Base-by-base conservation (phyloP, 2,888 invertebrate species). In the Melinaea menophilus region DNA sequence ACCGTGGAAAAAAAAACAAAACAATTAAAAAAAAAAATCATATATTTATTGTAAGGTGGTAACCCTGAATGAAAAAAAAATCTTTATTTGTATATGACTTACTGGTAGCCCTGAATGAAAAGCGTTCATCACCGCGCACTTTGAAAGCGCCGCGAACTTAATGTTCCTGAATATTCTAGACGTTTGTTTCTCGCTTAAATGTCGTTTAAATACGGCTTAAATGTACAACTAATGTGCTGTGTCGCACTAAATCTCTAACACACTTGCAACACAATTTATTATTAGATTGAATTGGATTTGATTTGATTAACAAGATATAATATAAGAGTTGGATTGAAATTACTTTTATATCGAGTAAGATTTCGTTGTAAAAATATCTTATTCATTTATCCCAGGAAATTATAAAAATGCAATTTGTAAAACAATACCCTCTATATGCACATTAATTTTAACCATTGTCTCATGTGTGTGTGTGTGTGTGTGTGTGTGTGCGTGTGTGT, bases 131-230 rank as follows among this genome's bases (percentile, higher is more conserved):
- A 61, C 63, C 58, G 62, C 60, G 58, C 63, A 64, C 76, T 79
- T 79, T 79, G 76, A 79, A 61, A 65, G 46, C 45, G 69, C 80
- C 80, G 79, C 71, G 58, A 68, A 72, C 70, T 74, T 65, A 74
- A 71, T 65, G 68, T 64, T 64, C 45, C 55, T 34, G 48, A 62
- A 54, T 60, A 46, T 57, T 47, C 58, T 60, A 61, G 61, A 64
- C 64, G 66, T 71, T 69, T 63, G 70, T 69, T 66, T 70, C 68
- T 66, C 68, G 67, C 67, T 61, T 63, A 61, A 67, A 76, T 73
- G 71, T 72, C 67, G 63, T 63, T 72, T 72, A 66, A 61, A 63
- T 58, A 66, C 69, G 62, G 63, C 62, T 62, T 61, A 64, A 69
- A 63, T 65, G 66, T 66, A 59, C 59, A 67, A 56, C 62, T 64